Base-by-base conservation (phyloP, 2,888 invertebrate genomes). In the Cephalotes varians region DNA sequence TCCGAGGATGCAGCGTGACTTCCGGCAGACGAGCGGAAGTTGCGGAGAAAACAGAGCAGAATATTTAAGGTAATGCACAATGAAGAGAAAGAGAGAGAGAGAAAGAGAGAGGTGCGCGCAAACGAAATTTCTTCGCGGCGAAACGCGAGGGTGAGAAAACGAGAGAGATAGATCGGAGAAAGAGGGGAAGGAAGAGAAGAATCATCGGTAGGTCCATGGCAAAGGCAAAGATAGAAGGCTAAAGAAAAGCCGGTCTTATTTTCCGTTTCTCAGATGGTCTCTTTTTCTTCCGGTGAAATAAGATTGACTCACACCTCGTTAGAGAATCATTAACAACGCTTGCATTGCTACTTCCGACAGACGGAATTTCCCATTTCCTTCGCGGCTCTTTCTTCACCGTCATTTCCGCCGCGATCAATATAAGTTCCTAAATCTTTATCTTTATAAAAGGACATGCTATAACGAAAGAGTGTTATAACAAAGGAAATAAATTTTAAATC, bases 281-380 rank as follows among this genome's bases (percentile, higher is more conserved):
- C 79, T 71, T 85, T 86, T 82, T 88, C 84, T 82, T 82, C 49
- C 85, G 83, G 83, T 51, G 67, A 90, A 91, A 88, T 87, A 87
- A 82, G 88, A 87, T 88, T 89, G 89, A 92, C 91, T 90, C 91
- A 92, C 91, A 91, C 89, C 92, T 92, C 92, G 93, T 93, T 93
- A 93, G 91, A 89, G 91, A 92, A 92, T 92, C 93, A 92, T 93
- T 92, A 92, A 91, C 91, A 89, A 90, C 89, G 88, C 91, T 88
- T 81, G 58, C 87, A 72, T 85, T 82, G 85, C 83, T 82, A 74
- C 81, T 88, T 81, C 77, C 72, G 81, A 81, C 87, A 25, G 44
- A 60, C 72, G 76, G 82, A 82, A 81, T 76, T 76, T 47, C 25
- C 69, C 64, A 62, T 79, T 72, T 72, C 54, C 80, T 67, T 54